phyloP scores from a whole-genome alignment of 1,140 invertebrate species.

The Nebria ingens region DNA sequence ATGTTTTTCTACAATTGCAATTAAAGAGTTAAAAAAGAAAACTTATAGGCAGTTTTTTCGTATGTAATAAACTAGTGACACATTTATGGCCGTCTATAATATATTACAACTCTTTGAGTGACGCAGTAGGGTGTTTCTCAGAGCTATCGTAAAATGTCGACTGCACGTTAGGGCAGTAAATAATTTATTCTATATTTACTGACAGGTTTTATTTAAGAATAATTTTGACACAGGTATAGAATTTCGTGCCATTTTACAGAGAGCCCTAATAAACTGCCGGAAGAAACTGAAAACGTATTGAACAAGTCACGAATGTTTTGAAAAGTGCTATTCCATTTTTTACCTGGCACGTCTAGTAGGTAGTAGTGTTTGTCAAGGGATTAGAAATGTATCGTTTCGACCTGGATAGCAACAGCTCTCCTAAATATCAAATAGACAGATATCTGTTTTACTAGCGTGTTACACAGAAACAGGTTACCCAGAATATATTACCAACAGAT shows the following conservation, averaged over 20 bases:
- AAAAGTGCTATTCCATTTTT: not conserved
- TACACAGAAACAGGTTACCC: conserved; percentile 2
- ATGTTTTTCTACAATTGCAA: not conserved
- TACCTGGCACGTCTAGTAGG: not conserved
- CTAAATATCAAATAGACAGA: not conserved
- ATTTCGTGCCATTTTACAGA: not conserved
- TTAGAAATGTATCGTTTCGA: not conserved
- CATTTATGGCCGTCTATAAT: not conserved
- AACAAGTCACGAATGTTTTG: conserved; percentile 1
- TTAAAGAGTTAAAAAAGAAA: not conserved
- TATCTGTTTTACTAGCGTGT: not conserved
- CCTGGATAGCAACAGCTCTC: not conserved
- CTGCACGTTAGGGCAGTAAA: not conserved
- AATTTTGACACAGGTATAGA: not conserved
- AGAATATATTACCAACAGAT: no score
- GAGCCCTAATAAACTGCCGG: not conserved
- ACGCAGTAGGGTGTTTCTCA: not conserved
- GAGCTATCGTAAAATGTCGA: not conserved
- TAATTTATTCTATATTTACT: not conserved
- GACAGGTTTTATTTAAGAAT: no score
- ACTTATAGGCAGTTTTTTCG: not conserved
- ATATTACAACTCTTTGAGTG: not conserved
- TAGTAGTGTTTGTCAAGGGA: conserved; percentile 1
- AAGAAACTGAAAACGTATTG: not conserved
- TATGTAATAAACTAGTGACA: conserved; percentile 1